phyloP scores from a whole-genome alignment of 2,888 invertebrate genomes.

The Eupeodes latifasciatus region DNA sequence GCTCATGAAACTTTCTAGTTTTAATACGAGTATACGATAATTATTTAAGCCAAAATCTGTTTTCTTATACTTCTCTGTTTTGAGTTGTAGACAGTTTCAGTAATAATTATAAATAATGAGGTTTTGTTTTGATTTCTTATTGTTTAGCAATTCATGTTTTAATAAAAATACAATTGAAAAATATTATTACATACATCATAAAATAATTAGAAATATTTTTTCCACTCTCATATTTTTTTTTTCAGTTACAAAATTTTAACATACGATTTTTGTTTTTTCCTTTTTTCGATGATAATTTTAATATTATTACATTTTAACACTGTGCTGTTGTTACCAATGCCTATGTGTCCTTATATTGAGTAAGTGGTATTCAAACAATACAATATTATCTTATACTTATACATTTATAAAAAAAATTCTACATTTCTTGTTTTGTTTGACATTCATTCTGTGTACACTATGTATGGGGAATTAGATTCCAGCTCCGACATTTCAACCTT shows the following conservation, averaged over 20 bases:
- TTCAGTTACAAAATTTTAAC: slow-evolving; percentile 24
- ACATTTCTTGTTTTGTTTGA: slow-evolving; percentile 8
- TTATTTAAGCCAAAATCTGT: background rate
- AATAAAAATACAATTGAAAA: slow-evolving; percentile 40
- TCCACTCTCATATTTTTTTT: background rate
- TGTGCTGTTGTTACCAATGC: slow-evolving; percentile 2
- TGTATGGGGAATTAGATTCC: slow-evolving; percentile 91
- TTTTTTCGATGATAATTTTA: slow-evolving; percentile 48
- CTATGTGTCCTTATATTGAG: background rate
- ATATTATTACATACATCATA: slow-evolving; percentile 51
- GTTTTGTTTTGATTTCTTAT: slow-evolving; percentile 63
- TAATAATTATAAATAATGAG: slow-evolving; percentile 70
- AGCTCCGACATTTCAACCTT: slow-evolving; percentile 90
- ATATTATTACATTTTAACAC: slow-evolving; percentile 3
- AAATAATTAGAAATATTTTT: slow-evolving; percentile 46
- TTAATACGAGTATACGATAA: background rate
- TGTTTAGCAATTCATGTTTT: slow-evolving; percentile 44
- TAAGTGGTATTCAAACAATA: slow-evolving; percentile 35
- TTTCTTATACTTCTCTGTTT: slow-evolving; percentile 7
- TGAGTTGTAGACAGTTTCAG: slow-evolving; percentile 26
- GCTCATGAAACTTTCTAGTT: background rate
- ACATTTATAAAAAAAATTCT: slow-evolving; percentile 3
- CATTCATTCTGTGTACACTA: slow-evolving; percentile 92
- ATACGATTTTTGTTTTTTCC: background rate
- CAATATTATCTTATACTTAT: slow-evolving; percentile 10